Evolutionary conservation across 2,797 vertebrate genomes (phyloP).

Genomic region (Microhierax caerulescens): DNA sequence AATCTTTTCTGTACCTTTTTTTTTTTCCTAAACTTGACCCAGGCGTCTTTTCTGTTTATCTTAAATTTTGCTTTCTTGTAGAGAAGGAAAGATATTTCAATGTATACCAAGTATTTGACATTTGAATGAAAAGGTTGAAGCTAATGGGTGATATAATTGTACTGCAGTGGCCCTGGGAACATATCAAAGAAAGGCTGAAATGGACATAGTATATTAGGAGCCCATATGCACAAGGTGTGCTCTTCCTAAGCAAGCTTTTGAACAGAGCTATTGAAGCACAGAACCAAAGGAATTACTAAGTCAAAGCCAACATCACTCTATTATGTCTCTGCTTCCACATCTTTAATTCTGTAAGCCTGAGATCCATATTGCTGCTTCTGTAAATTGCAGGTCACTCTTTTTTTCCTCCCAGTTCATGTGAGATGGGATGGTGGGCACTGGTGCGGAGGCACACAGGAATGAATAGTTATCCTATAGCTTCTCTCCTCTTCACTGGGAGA

Average conservation of each 20-base stretch:
- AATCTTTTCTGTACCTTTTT: background rate
- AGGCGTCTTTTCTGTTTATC: background rate
- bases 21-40: background rate
- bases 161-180: background rate
- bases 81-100: background rate
- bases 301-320: background rate
- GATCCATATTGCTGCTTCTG: background rate
- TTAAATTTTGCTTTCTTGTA: background rate
- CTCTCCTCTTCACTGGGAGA: background rate
- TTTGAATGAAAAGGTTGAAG: background rate
- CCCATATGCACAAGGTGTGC: background rate
- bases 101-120: background rate
- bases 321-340: background rate
- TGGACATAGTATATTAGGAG: background rate
- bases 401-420: background rate
- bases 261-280: background rate
- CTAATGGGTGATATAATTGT: background rate
- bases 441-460: background rate
- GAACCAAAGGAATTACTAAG: background rate
- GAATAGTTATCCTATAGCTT: background rate
- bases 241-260: background rate
- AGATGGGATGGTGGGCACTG: background rate
- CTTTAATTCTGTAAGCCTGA: background rate
- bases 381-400: background rate
- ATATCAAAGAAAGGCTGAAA: background rate